Base-by-base conservation (phyloP, 2,797 vertebrate genomes). In the Coreius guichenoti region DNA sequence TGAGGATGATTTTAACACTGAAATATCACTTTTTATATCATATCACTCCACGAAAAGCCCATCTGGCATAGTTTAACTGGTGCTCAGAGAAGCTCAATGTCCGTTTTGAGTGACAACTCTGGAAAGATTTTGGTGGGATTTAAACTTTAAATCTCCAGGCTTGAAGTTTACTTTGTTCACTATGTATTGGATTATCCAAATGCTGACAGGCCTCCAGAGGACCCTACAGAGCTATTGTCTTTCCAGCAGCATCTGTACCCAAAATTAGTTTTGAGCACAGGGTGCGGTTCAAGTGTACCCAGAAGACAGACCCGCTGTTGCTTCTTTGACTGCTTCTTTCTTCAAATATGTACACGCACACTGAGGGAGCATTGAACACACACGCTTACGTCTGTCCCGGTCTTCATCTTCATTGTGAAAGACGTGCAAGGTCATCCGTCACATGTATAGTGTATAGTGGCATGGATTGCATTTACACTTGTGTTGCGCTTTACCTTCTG, bases 161-260 rank as follows among this genome's bases (percentile, higher is more conserved):
- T 82, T 83, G 58, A 69, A 91, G 90, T 93, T 92, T 89, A 91
- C 84, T 92, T 89, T 89, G 83, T 88, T 90, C 88, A 90, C 86
- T 87, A 88, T 91, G 90, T 89, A 86, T 67, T 87, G 86, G 91
- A 92, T 92, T 92, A 92, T 92, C 89, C 88, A 63, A 74, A 74
- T 73, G 83, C 83, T 80, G 68, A 80, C 67, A 72, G 81, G 89
- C 90, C 90, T 92, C 77, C 84, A 81, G 88, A 77, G 80, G 87
- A 86, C 91, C 91, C 91, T 43, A 73, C 87, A 49, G 90, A 89
- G 88, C 86, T 68, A 76, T 68, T 87, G 90, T 89, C 87, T 89
- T 88, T 90, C 76, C 88, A 86, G 89, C 92, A 92, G 90, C 92
- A 88, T 93, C 86, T 88, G 88, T 79, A 87, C 80, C 82, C 86